Evolutionary conservation across 1,140 invertebrate species (phyloP).

Genomic region (Wasmannia auropunctata): DNA sequence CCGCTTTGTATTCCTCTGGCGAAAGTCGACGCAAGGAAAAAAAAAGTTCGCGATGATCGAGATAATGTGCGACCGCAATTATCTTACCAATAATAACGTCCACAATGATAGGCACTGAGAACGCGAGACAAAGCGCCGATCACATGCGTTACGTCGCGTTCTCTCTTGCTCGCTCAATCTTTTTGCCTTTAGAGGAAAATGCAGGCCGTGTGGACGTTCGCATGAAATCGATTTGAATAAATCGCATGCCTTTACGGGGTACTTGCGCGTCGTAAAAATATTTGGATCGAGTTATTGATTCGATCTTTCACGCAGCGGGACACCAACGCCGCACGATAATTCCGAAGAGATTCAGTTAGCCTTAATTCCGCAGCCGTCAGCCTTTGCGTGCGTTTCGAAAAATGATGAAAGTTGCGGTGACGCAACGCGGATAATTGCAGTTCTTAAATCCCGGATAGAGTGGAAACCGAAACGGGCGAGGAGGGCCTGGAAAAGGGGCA

Average conservation of each 20-base stretch:
- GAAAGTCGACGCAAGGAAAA: constrained; percentile 44
- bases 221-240: constrained; percentile 48
- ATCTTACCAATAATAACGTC: constrained; percentile 24
- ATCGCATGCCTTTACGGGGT: neutral
- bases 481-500: neutral
- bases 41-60: constrained; percentile 13
- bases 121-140: constrained; percentile 6
- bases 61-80: constrained; percentile 40
- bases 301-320: constrained; percentile 50
- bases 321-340: constrained; percentile 5
- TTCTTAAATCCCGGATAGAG: constrained; percentile 64
- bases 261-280: constrained; percentile 35
- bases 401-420: constrained; percentile 72
- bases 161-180: neutral
- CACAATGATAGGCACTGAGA: constrained; percentile 17
- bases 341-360: constrained; percentile 51
- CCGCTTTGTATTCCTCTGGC: constrained; percentile 37
- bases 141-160: neutral
- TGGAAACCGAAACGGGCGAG: constrained; percentile 26
- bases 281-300: constrained; percentile 54
- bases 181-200: neutral
- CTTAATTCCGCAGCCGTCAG: constrained; percentile 45
- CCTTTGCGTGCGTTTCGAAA: constrained; percentile 56
- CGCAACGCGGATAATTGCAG: constrained; percentile 62
- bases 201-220: neutral